Percentiles rank a stretch among this genome's conserved stretches.
Evolutionary conservation across 2,888 invertebrate genomes (phyloP).

Genomic region (Erynnis tages): DNA sequence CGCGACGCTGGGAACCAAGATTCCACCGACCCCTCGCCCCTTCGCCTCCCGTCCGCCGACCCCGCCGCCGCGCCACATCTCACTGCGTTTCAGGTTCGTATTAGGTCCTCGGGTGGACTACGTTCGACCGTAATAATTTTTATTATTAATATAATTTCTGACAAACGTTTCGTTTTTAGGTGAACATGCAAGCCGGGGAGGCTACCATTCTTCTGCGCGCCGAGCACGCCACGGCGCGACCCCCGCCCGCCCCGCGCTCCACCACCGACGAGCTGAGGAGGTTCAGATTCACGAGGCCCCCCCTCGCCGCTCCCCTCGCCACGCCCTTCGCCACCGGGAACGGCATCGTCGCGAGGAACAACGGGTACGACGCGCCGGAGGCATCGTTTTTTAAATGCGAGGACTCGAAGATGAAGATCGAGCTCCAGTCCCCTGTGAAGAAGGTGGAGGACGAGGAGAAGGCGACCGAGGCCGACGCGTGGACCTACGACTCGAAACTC

Average conservation of each 20-base stretch:
- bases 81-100: conserved; percentile 45
- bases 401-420: conserved; percentile 2
- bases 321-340: conserved; percentile 19
- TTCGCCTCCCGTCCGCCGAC: conserved; percentile 8
- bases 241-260: conserved; percentile 31
- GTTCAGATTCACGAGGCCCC: conserved; percentile 35
- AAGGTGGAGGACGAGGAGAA: conserved; percentile 36
- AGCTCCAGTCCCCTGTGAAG: conserved; percentile 23
- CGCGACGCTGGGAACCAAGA: conserved; percentile 7
- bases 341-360: conserved; percentile 12
- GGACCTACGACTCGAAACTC: conserved; percentile 40
- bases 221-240: conserved; percentile 52
- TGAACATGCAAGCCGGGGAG: conserved; percentile 52
- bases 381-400: conserved; percentile 26
- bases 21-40: conserved; percentile 27
- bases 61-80: conserved; percentile 27
- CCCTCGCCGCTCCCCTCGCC: conserved; percentile 32
- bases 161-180: conserved; percentile 46
- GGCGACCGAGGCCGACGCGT: conserved; percentile 23
- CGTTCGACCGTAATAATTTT: too few species aligned
- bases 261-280: conserved; percentile 34
- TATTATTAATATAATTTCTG: too few species aligned
- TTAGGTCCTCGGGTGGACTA: too few species aligned
- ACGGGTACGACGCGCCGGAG: conserved; percentile 23
- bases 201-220: conserved; percentile 63